These are phyloP conservation scores for Xiphophorus maculatus DNA, from an alignment of 2,113 vertebrate species.

Conservation along the genomic window DNA sequence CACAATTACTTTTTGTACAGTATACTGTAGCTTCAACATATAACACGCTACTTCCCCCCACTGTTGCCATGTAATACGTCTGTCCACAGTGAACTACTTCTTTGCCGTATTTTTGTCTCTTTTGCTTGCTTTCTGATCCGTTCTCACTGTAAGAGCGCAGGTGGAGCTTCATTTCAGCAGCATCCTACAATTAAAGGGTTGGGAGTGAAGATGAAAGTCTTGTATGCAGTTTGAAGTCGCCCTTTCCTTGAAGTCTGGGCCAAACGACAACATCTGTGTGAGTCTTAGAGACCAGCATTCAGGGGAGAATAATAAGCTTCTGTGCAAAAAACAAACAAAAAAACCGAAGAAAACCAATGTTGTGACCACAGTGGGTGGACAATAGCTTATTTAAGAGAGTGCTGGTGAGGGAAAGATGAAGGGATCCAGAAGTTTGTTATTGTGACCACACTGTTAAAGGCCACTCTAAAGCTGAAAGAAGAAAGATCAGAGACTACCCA, in stretches of 20 bases:
- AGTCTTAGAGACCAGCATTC: slow-evolving; percentile 41
- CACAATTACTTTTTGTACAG: no score
- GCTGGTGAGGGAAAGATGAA: slow-evolving; percentile 47
- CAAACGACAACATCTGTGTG: slow-evolving; percentile 52
- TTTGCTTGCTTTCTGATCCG: slow-evolving; percentile 2
- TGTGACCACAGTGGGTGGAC: slow-evolving; percentile 23
- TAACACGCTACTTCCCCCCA: no score
- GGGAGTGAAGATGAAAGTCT: slow-evolving; percentile 66
- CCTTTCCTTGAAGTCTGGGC: slow-evolving; percentile 46
- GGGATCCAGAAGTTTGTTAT: slow-evolving; percentile 37
- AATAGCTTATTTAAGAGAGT: slow-evolving; percentile 50
- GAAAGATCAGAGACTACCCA: slow-evolving; percentile 49
- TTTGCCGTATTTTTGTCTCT: slow-evolving; percentile 6
- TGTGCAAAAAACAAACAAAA: slow-evolving; percentile 10
- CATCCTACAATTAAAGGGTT: slow-evolving; percentile 37
- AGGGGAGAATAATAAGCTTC: slow-evolving; percentile 36
- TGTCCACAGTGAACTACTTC: neutral
- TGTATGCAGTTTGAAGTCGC: slow-evolving; percentile 56
- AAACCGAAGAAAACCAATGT: neutral
- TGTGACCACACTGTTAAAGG: slow-evolving; percentile 19
- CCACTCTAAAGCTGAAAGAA: slow-evolving; percentile 31
- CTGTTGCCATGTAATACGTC: neutral
- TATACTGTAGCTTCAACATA: no score
- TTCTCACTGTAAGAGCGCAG: slow-evolving; percentile 30
- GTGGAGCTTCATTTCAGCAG: slow-evolving; percentile 43